Conservation (phyloP, 35 echinoderm and acorn worm species). For the Ophioderma brevispina region DNA sequence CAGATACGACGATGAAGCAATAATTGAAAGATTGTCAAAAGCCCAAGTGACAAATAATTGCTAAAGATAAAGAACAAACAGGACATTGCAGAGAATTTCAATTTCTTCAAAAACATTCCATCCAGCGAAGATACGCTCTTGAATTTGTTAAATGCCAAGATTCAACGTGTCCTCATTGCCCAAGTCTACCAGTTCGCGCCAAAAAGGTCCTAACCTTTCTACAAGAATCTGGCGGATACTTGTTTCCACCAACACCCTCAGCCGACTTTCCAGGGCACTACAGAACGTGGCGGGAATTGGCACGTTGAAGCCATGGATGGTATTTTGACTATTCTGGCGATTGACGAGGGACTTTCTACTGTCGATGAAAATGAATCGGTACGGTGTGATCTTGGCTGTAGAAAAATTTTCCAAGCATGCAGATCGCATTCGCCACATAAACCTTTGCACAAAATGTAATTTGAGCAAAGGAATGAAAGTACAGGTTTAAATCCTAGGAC, state of each 20-base stretch:
- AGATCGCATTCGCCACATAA: too few species aligned
- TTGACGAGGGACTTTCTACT: not conserved
- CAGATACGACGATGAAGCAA: not conserved
- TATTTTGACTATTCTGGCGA: not conserved
- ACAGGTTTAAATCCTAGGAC: too few species aligned
- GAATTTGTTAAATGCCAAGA: not conserved
- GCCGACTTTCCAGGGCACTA: not conserved
- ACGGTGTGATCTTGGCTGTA: not conserved
- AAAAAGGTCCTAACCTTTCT: not conserved
- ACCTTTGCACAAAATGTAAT: too few species aligned
- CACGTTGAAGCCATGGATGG: not conserved
- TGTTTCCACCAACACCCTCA: not conserved
- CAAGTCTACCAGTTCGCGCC: not conserved
- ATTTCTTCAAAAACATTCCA: not conserved
- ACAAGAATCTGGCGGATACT: not conserved
- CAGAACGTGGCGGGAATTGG: not conserved
- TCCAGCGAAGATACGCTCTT: not conserved
- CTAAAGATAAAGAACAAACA: not conserved
- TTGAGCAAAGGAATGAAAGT: too few species aligned
- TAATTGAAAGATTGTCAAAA: not conserved
- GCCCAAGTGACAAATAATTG: not conserved
- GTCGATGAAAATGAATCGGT: not conserved
- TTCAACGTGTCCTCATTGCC: not conserved
- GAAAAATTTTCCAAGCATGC: not conserved
- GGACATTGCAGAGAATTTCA: not conserved